These are phyloP conservation scores for Sorex fumeus DNA, from an alignment of 2,113 vertebrate genomes.

Conservation along the genomic window DNA sequence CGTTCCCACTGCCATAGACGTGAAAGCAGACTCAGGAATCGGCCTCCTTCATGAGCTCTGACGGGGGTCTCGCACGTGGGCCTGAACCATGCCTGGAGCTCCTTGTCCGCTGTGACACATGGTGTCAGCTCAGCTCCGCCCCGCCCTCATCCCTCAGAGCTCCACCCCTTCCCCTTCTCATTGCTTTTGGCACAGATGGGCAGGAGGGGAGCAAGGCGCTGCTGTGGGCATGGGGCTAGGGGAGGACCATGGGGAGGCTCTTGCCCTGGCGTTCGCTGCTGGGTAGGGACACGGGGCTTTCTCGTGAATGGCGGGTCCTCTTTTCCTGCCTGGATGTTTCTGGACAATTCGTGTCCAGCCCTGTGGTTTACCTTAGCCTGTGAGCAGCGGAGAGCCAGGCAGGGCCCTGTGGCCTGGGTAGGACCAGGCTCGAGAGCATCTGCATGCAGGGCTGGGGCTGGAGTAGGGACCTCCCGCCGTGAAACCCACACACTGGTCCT, in stretches of 20 bases:
- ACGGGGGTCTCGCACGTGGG: neutral
- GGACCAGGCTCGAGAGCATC: neutral
- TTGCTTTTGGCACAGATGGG: neutral
- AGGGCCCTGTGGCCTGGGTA: neutral
- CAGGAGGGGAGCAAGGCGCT: neutral
- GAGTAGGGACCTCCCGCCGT: too few species aligned
- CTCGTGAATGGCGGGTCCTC: neutral
- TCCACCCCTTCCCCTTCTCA: neutral
- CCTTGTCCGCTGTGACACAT: neutral
- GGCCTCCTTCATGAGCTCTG: slow-evolving; percentile 3
- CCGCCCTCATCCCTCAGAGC: neutral
- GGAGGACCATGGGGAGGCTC: neutral
- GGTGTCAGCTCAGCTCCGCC: neutral
- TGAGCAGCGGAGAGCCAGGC: slow-evolving; percentile 44
- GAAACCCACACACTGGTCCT: too few species aligned
- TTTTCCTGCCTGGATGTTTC: slow-evolving; percentile 51
- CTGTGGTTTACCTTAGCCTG: slow-evolving; percentile 38
- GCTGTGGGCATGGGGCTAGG: neutral
- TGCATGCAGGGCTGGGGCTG: too few species aligned
- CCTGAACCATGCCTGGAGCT: neutral
- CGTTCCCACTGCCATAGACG: neutral
- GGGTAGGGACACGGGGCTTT: slow-evolving; percentile 15
- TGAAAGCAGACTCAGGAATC: neutral
- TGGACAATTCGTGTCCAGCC: slow-evolving; percentile 19
- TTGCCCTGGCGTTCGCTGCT: slow-evolving; percentile 45